A percentile compares a stretch with the other conserved stretches of the same genome.
phyloP scores from a whole-genome alignment of 30 jellyfish, hydroid and myxozoan species.

The Clytia hemisphaerica region DNA sequence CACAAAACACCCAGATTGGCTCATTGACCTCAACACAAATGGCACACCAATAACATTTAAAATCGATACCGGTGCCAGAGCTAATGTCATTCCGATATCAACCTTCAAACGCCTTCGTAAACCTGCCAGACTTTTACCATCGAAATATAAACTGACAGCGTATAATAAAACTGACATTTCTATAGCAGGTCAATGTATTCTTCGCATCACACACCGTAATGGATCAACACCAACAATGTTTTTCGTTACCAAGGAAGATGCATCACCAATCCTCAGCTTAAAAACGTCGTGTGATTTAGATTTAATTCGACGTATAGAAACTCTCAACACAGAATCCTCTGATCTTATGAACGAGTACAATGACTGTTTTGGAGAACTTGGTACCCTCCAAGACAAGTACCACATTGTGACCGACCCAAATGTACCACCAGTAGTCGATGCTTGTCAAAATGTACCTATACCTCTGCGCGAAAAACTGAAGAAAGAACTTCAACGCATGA shows the following conservation, averaged over 20 bases:
- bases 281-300: background rate
- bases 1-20: constrained; percentile 32
- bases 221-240: constrained; percentile 1
- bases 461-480: constrained; percentile 44
- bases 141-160: constrained; percentile 4
- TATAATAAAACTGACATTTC: constrained; percentile 3
- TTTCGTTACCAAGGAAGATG: constrained; percentile 2
- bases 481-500: constrained; percentile 53
- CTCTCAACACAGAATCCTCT: background rate
- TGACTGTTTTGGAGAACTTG: constrained; percentile 71
- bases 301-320: background rate
- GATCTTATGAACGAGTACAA: constrained; percentile 18
- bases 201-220: constrained; percentile 1
- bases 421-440: constrained; percentile 46
- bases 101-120: too few relatives aligned
- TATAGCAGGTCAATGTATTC: constrained; percentile 17
- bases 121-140: too few relatives aligned
- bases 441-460: constrained; percentile 38
- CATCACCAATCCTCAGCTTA: background rate
- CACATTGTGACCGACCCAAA: constrained; percentile 48
- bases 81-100: constrained; percentile 7
- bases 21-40: constrained; percentile 3
- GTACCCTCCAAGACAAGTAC: constrained; percentile 54
- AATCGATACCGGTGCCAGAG: constrained; percentile 48
- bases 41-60: constrained; percentile 14